A percentile compares a stretch with the other conserved stretches of the same genome.
Conservation (phyloP, 2,888 invertebrate genomes). For the Zootermopsis nevadensis region DNA sequence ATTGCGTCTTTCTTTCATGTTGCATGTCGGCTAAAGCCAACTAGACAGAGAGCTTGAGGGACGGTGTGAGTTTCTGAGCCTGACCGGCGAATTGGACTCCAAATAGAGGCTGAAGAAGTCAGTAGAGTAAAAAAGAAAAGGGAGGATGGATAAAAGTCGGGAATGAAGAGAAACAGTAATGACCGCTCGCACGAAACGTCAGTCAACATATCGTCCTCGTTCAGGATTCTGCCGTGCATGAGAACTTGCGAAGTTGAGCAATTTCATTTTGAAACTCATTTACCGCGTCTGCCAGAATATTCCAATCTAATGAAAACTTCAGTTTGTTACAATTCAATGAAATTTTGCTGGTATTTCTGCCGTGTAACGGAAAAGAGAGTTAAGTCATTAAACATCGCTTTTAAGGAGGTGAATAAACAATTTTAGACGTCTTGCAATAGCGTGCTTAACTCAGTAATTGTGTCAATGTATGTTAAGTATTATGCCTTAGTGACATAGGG, state of each 20-base stretch:
- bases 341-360: too few species aligned
- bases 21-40: not conserved
- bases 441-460: too few species aligned
- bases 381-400: too few species aligned
- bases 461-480: too few species aligned
- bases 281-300: not conserved
- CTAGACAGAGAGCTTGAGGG: constrained; percentile 22
- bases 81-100: constrained; percentile 1
- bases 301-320: not conserved
- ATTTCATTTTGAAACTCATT: not conserved
- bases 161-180: constrained; percentile 14
- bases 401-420: too few species aligned
- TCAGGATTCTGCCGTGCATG: too few species aligned
- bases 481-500: too few species aligned
- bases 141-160: not conserved
- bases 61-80: not conserved
- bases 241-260: not conserved
- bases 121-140: constrained; percentile 18
- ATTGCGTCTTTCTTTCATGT: constrained; percentile 1
- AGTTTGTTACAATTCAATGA: not conserved
- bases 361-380: too few species aligned
- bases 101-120: not conserved
- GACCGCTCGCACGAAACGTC: constrained; percentile 33
- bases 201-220: constrained; percentile 10
- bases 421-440: too few species aligned